Conservation (phyloP, 1,140 invertebrate species). For the Oreohelix idahoensis region DNA sequence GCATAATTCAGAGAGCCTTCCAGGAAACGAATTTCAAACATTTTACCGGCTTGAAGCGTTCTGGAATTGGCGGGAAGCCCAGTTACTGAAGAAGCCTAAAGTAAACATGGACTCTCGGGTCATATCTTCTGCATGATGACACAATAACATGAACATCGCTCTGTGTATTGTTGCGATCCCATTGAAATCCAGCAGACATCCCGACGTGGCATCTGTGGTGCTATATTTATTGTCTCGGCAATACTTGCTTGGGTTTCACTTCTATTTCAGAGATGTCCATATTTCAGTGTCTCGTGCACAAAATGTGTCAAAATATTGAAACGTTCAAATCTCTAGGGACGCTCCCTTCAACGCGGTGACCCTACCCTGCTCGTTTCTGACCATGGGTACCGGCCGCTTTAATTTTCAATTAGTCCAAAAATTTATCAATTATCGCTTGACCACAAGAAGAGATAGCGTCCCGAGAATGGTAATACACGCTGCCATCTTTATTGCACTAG, state of each 20-base stretch:
- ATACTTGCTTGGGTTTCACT: neutral
- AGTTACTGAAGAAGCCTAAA: neutral
- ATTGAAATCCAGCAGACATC: neutral
- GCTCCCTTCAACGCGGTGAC: neutral
- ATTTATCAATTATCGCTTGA: constrained; percentile 21
- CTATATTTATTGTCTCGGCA: neutral
- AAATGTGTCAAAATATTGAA: constrained; percentile 9
- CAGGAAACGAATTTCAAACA: too few relatives aligned
- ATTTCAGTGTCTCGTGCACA: constrained; percentile 18
- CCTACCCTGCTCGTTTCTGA: neutral
- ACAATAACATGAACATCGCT: neutral
- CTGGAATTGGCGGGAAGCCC: neutral
- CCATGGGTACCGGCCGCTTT: neutral
- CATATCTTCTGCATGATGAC: neutral
- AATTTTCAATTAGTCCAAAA: constrained; percentile 27
- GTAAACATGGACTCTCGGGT: too few relatives aligned
- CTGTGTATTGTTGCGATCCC: neutral
- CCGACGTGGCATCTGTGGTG: neutral
- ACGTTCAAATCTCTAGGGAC: neutral
- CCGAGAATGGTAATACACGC: neutral
- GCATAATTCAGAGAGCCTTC: too few relatives aligned
- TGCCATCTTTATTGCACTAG: neutral
- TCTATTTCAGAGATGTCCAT: neutral
- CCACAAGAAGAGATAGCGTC: neutral
- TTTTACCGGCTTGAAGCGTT: too few relatives aligned